phyloP scores from a whole-genome alignment of 2,888 invertebrate species.

The Conops quadrifasciatus region DNA sequence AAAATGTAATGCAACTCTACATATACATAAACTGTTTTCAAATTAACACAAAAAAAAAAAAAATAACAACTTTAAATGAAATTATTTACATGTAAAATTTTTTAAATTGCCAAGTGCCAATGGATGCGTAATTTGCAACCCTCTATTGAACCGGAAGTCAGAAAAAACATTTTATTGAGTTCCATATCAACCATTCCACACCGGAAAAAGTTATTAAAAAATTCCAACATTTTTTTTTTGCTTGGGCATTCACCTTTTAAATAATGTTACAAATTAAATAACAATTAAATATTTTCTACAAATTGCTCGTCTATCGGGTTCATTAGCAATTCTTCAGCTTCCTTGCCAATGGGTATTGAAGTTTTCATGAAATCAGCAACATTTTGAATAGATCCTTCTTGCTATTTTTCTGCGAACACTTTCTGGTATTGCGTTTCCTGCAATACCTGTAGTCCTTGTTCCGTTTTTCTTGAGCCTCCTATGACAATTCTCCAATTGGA shows the following conservation, averaged over 20 bases:
- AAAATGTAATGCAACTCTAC: no score
- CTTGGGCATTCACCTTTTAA: neutral
- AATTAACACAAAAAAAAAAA: no score
- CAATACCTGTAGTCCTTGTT: neutral
- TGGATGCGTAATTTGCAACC: neutral
- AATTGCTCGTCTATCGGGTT: neutral
- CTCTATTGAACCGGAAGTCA: neutral
- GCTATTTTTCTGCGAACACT: no score
- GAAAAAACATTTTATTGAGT: no score
- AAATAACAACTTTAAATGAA: neutral
- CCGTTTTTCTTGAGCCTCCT: neutral
- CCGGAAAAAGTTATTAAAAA: no score
- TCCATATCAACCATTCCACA: no score
- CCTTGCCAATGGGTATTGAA: neutral
- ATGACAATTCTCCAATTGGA: neutral
- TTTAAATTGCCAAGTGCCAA: neutral
- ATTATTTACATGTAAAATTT: neutral
- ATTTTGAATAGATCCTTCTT: neutral
- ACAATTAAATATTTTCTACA: neutral
- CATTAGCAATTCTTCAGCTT: slow-evolving; percentile 5
- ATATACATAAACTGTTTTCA: no score
- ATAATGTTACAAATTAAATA: neutral
- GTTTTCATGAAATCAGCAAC: neutral
- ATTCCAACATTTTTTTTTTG: neutral
- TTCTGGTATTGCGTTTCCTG: no score